These are phyloP conservation scores for Tapera naevia DNA, from an alignment of 2,797 vertebrate genomes.

Conservation along the genomic window DNA sequence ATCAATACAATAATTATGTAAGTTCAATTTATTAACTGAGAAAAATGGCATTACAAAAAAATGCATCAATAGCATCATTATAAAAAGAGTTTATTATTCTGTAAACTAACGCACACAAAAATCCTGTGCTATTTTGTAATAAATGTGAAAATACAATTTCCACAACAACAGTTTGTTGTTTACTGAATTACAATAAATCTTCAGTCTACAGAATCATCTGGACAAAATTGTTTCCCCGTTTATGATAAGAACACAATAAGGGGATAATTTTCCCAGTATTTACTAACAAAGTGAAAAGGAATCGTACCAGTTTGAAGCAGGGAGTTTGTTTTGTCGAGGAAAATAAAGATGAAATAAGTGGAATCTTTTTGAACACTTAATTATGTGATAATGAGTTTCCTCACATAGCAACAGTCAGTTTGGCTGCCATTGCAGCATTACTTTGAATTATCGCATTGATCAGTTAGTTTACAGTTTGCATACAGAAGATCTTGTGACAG, in stretches of 20 bases:
- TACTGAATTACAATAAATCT: not conserved
- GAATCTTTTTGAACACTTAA: not conserved
- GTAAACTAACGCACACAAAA: not conserved
- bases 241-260: not conserved
- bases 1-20: not conserved
- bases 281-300: not conserved
- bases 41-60: not conserved
- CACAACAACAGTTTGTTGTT: not conserved
- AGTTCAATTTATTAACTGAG: not conserved
- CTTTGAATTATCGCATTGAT: not conserved
- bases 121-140: not conserved
- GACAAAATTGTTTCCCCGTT: not conserved
- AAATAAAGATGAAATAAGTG: not conserved
- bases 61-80: rapidly evolving
- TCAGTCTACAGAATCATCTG: not conserved
- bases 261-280: not conserved
- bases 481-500: not conserved
- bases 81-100: not conserved
- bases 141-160: not conserved
- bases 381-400: not conserved
- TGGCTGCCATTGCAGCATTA: not conserved
- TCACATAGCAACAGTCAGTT: not conserved
- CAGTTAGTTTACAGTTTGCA: not conserved
- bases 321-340: not conserved
- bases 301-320: not conserved